Evolutionary conservation across 2,888 invertebrate species (phyloP), one percentile per base, ranked within the genome.

Genomic region (Brenthis daphne): DNA sequence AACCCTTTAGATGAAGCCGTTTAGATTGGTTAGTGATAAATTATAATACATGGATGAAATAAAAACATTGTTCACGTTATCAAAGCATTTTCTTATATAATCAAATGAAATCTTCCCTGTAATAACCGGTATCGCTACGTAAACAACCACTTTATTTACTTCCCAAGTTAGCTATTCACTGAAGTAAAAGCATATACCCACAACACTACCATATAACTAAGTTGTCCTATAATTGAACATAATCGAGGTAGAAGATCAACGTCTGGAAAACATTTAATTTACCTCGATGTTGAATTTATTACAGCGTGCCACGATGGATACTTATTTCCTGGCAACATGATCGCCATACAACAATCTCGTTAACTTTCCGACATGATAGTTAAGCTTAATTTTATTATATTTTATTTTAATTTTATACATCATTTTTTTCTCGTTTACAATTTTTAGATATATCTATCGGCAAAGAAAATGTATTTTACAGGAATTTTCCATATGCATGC

Each of bases 341-440:
- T 80, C 80, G 79, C 77, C 74, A 77, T 77, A 78, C 79, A 83
- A 85, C 84, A 78, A 83, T 78, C 82, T 88, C 82, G 87, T 87
- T 87, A 87, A 83, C 80, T 86, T 83, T 77, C 81, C 86, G 76
- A 82, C 85, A 85, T 83, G 81, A 85, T 88, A 82, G 85, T 87
- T 86, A 86, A 77, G 80, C 81, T 80, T 84, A 82, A 85, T 85
- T 87, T 86, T 82, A 84, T 85, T 81, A 83, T 79, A 65, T 74
- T 73, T 82, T 83, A 82, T 84, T 82, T 79, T 79, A 79, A 80
- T 83, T 82, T 84, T 80, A 63, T 63, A 67, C 57, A 63, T 48
- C 57, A 64, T 61, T 65, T 50, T 33, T 67, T 48, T 51, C 61
- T 64, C 51, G 60, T 53, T 64, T 64, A 43, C 6, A n/a, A 57